Percentiles rank a stretch among this genome's conserved stretches.
phyloP scores from a whole-genome alignment of 2,888 invertebrate genomes.

The Diadegma fenestrale region DNA sequence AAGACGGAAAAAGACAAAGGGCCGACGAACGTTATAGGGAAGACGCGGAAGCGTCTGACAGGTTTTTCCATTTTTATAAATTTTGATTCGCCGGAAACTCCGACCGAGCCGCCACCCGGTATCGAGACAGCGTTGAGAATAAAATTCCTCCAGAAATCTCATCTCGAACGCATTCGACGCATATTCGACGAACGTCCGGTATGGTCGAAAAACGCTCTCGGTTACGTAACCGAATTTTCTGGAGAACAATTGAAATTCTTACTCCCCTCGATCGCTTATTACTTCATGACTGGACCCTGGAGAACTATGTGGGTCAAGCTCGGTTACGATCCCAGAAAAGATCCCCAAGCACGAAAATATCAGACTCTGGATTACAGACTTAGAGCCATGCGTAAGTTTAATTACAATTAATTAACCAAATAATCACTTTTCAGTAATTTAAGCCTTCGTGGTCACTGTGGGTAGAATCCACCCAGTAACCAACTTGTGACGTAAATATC shows the following conservation, averaged over 20 bases:
- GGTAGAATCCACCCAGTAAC: too few relatives aligned
- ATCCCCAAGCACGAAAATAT: conserved; percentile 91
- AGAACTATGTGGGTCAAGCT: conserved; percentile 94
- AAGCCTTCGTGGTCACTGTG: too few relatives aligned
- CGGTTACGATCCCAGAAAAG: conserved; percentile 96
- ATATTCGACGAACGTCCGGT: conserved; percentile 95
- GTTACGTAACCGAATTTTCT: conserved; percentile 88
- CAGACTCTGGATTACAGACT: conserved; percentile 95
- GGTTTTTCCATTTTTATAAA: conserved; percentile 88
- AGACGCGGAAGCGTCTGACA: conserved; percentile 86
- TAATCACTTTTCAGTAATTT: background rate
- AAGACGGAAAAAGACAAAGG: conserved; percentile 79
- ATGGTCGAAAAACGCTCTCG: conserved; percentile 93
- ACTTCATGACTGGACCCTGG: conserved; percentile 97
- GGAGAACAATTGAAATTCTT: conserved; percentile 90
- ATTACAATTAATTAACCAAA: background rate
- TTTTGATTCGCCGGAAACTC: conserved; percentile 89
- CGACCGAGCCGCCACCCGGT: conserved; percentile 87
- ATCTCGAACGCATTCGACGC: conserved; percentile 81
- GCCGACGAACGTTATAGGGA: conserved; percentile 85
- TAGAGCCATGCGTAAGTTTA: conserved; percentile 87
- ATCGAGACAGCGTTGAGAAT: conserved; percentile 86
- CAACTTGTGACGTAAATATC: too few relatives aligned
- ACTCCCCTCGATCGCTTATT: conserved; percentile 94
- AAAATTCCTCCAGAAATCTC: conserved; percentile 82